Conservation (phyloP, 2,113 vertebrate species). For the Aleadryas rufinucha region DNA sequence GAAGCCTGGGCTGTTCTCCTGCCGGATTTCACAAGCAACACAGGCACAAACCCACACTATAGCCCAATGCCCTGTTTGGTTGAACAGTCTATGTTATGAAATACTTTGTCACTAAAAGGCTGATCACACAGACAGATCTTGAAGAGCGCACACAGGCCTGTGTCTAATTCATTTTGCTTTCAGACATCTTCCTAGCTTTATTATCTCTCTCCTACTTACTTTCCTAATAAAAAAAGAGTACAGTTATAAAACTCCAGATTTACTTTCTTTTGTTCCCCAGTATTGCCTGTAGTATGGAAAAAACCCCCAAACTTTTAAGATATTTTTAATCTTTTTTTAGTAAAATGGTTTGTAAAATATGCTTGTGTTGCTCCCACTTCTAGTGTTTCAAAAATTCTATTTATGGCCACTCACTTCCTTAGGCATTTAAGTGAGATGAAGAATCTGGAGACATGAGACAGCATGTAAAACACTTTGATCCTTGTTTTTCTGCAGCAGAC, state of each 20-base stretch:
- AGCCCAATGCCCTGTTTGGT: too few relatives aligned
- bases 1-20: background rate
- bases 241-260: background rate
- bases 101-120: background rate
- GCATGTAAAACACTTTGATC: background rate
- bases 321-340: background rate
- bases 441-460: background rate
- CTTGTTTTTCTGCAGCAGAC: slow-evolving; percentile 20
- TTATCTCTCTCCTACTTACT: background rate
- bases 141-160: background rate
- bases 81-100: background rate
- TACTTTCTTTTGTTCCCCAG: background rate
- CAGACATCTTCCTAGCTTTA: background rate
- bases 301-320: background rate
- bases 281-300: background rate
- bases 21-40: background rate
- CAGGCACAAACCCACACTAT: background rate
- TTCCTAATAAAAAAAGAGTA: background rate
- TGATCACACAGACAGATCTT: background rate
- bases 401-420: background rate
- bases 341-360: background rate
- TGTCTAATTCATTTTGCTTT: background rate
- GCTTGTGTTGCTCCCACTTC: background rate
- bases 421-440: slow-evolving; percentile 10
- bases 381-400: background rate